phyloP scores from a whole-genome alignment of 2,797 vertebrate species.

The Onychomys torridus region DNA sequence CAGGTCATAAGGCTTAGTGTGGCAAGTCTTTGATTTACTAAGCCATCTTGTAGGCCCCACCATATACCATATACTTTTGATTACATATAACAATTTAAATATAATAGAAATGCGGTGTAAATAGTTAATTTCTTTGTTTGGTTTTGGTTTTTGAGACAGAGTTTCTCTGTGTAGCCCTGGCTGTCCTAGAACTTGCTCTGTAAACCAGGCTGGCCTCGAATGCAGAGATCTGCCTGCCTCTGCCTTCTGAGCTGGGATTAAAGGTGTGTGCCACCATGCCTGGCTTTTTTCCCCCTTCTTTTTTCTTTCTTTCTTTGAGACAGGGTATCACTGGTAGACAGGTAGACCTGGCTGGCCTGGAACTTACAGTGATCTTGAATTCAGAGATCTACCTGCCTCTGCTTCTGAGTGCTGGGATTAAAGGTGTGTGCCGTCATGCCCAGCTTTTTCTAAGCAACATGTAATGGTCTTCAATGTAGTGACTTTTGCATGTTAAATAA shows the following conservation, averaged over 20 bases:
- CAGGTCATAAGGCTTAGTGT: neutral
- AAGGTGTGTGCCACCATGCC: too few species aligned
- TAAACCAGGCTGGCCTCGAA: neutral
- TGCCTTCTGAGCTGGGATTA: neutral
- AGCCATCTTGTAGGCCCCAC: neutral
- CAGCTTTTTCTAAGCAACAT: neutral
- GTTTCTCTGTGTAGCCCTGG: neutral
- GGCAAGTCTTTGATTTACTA: too few species aligned
- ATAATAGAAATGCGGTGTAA: neutral
- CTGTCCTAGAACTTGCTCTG: neutral
- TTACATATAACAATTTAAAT: neutral
- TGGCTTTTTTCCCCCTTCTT: too few species aligned
- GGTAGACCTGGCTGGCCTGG: neutral
- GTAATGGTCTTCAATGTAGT: neutral
- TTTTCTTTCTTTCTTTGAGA: too few species aligned
- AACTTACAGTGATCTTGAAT: neutral
- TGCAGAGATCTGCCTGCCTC: neutral
- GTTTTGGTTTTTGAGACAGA: neutral
- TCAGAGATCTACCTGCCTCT: neutral
- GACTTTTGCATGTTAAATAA: neutral
- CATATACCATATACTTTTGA: neutral
- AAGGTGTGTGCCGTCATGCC: neutral
- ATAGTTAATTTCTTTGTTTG: neutral
- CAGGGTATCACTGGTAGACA: neutral
- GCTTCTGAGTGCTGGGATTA: neutral